These are phyloP conservation scores for Andinoacara biseriatus DNA, from an alignment of 2,113 vertebrate genomes.

Conservation along the genomic window DNA sequence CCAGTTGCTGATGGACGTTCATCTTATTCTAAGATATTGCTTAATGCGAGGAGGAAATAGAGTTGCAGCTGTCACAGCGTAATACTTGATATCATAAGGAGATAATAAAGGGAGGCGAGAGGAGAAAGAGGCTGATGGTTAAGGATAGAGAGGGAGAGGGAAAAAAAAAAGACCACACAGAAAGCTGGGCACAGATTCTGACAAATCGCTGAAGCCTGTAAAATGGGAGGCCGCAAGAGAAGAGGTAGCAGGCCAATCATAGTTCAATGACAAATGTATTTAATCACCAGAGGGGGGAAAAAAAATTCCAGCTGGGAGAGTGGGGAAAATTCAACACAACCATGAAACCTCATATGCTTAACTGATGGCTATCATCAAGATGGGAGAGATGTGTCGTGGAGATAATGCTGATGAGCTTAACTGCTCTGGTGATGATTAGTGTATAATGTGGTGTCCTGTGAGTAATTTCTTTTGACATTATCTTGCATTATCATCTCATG, in stretches of 20 bases:
- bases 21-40: slow-evolving; percentile 13
- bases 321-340: slow-evolving; percentile 3
- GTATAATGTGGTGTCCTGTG: slow-evolving; percentile 3
- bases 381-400: neutral
- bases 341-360: neutral
- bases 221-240: slow-evolving; percentile 30
- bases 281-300: slow-evolving; percentile 32
- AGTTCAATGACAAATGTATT: slow-evolving; percentile 48
- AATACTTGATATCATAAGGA: slow-evolving; percentile 34
- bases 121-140: slow-evolving; percentile 24
- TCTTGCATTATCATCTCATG: neutral
- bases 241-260: slow-evolving; percentile 44
- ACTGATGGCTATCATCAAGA: neutral
- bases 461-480: slow-evolving; percentile 29
- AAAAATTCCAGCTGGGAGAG: slow-evolving; percentile 1
- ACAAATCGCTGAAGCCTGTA: slow-evolving; percentile 51
- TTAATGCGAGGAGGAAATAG: slow-evolving; percentile 20
- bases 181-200: slow-evolving; percentile 37
- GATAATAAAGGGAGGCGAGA: slow-evolving; percentile 39
- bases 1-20: slow-evolving; percentile 29
- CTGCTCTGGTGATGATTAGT: neutral
- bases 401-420: slow-evolving; percentile 13
- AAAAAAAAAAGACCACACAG: slow-evolving; percentile 44
- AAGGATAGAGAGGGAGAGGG: neutral
- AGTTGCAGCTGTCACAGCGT: slow-evolving; percentile 33